Evolutionary conservation across 2,888 invertebrate genomes (phyloP).

Genomic region (Pheosia gnoma): DNA sequence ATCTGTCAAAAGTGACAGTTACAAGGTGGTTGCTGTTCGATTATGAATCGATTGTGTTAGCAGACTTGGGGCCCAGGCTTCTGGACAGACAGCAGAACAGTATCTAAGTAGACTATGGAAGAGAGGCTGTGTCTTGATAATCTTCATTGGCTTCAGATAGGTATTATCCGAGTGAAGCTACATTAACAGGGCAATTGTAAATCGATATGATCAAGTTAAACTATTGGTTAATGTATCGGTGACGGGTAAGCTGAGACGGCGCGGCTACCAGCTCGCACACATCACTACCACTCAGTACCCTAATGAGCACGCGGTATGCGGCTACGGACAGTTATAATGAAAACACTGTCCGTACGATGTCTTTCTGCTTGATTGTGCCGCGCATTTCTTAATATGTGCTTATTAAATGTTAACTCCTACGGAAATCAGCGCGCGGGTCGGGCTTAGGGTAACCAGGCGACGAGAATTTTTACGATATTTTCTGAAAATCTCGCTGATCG

Average conservation of each 20-base stretch:
- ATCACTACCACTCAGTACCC: conserved; percentile 31
- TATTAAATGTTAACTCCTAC: not conserved
- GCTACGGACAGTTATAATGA: conserved; percentile 28
- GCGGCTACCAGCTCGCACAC: conserved; percentile 67
- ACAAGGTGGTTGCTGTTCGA: too few species aligned
- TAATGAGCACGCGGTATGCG: conserved; percentile 43
- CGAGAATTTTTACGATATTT: too few species aligned
- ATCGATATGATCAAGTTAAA: conserved; percentile 74
- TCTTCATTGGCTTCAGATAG: too few species aligned
- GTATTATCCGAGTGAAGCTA: conserved; percentile 53
- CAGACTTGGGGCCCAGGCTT: too few species aligned
- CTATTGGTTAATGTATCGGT: conserved; percentile 81
- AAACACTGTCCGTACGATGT: conserved; percentile 17
- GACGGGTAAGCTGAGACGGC: conserved; percentile 67
- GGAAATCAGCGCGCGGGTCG: too few species aligned
- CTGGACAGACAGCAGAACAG: too few species aligned
- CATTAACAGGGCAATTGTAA: conserved; percentile 66
- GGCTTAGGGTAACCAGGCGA: too few species aligned
- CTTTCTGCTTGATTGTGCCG: conserved; percentile 3
- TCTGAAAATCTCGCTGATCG: too few species aligned
- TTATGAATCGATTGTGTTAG: too few species aligned
- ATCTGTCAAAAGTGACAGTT: too few species aligned
- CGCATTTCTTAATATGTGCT: not conserved
- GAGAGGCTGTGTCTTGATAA: too few species aligned
- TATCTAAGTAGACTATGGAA: too few species aligned